A percentile compares a stretch with the other conserved stretches of the same genome.
These are phyloP conservation scores for Holocentrus rufus DNA, from an alignment of 2,797 vertebrate species.

Conservation along the genomic window DNA sequence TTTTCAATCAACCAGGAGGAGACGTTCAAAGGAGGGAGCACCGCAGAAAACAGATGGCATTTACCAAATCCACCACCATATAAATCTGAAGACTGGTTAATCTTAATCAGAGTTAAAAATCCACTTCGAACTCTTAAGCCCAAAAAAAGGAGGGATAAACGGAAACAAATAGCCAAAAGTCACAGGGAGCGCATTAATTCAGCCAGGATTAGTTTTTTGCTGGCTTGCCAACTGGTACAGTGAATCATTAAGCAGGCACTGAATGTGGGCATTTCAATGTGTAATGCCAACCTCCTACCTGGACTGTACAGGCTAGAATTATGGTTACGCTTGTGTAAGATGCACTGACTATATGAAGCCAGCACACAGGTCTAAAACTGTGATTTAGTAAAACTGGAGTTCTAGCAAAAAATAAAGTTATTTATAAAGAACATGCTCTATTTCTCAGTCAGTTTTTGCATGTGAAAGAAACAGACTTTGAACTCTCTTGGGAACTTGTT, in stretches of 20 bases:
- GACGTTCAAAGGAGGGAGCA: background rate
- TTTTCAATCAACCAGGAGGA: background rate
- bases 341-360: too few species aligned
- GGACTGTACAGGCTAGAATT: too few species aligned
- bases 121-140: constrained; percentile 41
- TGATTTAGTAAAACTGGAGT: background rate
- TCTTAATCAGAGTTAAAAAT: constrained; percentile 65
- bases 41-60: constrained; percentile 60
- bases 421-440: background rate
- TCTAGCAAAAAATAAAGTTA: background rate
- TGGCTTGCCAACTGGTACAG: constrained; percentile 13
- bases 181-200: constrained; percentile 40
- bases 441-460: background rate
- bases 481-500: background rate
- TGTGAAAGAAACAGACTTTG: background rate
- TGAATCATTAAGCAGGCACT: constrained; percentile 17
- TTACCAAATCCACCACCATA: constrained; percentile 48
- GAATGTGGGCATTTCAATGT: constrained; percentile 6
- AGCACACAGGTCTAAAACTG: background rate
- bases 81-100: constrained; percentile 51
- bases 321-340: too few species aligned
- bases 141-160: constrained; percentile 63
- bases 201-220: constrained; percentile 51
- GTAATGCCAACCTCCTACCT: constrained; percentile 11
- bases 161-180: constrained; percentile 64